These are phyloP conservation scores for Drosophila sechellia DNA, from an alignment of 1,140 invertebrate genomes.

Conservation along the genomic window DNA sequence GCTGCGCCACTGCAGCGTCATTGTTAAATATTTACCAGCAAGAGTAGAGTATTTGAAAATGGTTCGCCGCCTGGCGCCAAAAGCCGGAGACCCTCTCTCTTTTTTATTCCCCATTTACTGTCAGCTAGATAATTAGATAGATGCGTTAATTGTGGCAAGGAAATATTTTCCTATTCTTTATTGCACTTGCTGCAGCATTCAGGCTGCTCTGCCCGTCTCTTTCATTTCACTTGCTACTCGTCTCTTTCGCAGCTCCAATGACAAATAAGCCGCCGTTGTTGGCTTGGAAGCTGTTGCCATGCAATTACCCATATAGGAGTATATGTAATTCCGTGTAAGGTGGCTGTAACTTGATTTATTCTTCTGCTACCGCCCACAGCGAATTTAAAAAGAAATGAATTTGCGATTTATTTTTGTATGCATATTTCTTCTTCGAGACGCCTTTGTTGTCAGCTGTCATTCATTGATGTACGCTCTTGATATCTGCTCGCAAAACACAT, in stretches of 20 bases:
- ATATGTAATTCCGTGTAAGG: conserved; percentile 15
- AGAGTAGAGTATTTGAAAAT: conserved; percentile 58
- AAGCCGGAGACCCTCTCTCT: conserved; percentile 6
- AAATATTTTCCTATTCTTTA: conserved; percentile 33
- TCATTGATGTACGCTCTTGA: conserved; percentile 81
- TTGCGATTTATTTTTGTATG: conserved; percentile 26
- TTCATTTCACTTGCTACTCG: not conserved
- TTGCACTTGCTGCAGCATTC: conserved; percentile 29
- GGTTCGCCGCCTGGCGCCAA: conserved; percentile 56
- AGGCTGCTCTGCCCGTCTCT: not conserved
- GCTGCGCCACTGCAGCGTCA: conserved; percentile 41
- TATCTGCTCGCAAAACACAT: conserved; percentile 52
- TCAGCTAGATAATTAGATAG: conserved; percentile 70
- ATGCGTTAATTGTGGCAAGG: conserved; percentile 67
- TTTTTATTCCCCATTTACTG: conserved; percentile 16
- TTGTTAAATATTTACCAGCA: conserved; percentile 64
- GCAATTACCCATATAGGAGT: conserved; percentile 20
- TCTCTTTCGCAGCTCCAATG: conserved; percentile 53
- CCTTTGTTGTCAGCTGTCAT: conserved; percentile 74
- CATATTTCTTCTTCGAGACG: conserved; percentile 44
- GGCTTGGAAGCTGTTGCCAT: conserved; percentile 16
- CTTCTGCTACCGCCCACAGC: not conserved
- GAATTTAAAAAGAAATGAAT: conserved; percentile 36
- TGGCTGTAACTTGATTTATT: conserved; percentile 16
- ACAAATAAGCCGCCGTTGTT: conserved; percentile 60